Evolutionary conservation across 2,113 vertebrate genomes (phyloP).

Genomic region (Rhea pennata): DNA sequence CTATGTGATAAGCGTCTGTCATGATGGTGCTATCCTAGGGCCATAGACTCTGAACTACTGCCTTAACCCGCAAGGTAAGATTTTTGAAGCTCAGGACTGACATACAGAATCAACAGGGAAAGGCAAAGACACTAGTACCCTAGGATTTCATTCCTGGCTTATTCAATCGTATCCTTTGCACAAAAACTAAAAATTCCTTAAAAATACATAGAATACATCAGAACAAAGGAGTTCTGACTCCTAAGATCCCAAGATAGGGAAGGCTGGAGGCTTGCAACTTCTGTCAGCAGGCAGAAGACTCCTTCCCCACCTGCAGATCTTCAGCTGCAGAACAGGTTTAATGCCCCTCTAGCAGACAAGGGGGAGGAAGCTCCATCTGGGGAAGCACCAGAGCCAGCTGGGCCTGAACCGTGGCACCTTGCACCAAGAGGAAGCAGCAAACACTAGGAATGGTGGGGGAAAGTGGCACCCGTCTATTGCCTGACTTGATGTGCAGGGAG

Average conservation of each 20-base stretch:
- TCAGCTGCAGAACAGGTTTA: not conserved
- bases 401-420: not conserved
- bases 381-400: not conserved
- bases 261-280: not conserved
- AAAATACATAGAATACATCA: not conserved
- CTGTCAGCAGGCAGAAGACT: not conserved
- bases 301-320: not conserved
- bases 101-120: not conserved
- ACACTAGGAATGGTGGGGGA: not conserved
- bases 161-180: not conserved
- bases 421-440: not conserved
- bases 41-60: not conserved
- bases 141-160: conserved; percentile 2
- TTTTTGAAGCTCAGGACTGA: not conserved
- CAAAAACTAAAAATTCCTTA: not conserved
- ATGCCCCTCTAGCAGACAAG: not conserved
- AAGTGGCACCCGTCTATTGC: not conserved
- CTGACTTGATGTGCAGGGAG: rapidly evolving
- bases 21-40: not conserved
- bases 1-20: not conserved
- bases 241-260: not conserved
- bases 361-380: not conserved
- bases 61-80: not conserved
- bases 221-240: not conserved
- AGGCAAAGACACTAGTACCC: not conserved